phyloP scores from a whole-genome alignment of 2,113 vertebrate species.

The Megalops atlanticus region DNA sequence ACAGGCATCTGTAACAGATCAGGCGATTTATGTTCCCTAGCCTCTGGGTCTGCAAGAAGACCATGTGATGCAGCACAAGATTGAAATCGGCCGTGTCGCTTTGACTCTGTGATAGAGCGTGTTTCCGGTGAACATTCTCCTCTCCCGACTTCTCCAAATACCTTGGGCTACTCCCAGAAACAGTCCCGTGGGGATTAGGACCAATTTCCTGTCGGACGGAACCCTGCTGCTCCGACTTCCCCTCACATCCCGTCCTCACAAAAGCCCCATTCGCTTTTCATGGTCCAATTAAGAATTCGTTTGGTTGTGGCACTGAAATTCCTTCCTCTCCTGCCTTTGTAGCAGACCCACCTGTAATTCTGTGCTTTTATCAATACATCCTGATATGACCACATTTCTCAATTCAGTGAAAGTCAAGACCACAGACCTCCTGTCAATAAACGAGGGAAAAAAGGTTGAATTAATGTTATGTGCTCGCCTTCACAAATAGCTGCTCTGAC shows the following conservation, averaged over 20 bases:
- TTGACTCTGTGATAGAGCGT: not conserved
- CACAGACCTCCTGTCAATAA: not conserved
- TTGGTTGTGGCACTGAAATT: not conserved
- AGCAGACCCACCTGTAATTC: not conserved
- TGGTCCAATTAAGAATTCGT: not conserved
- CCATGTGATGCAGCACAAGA: not conserved
- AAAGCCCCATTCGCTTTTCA: not conserved
- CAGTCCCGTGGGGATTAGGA: not conserved
- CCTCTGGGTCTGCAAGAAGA: not conserved
- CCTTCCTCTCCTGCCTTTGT: not conserved
- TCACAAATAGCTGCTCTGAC: not conserved
- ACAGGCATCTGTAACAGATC: not conserved
- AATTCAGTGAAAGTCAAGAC: not conserved
- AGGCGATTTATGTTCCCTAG: not conserved
- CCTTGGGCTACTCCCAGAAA: not conserved
- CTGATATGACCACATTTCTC: not conserved
- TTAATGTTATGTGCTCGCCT: not conserved
- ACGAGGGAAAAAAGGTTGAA: not conserved
- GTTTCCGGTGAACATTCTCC: not conserved
- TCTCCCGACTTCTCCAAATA: not conserved
- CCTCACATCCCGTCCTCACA: not conserved
- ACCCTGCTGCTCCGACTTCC: not conserved
- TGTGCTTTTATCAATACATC: not conserved
- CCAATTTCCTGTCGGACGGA: constrained; percentile 19
- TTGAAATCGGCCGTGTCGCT: not conserved